These are phyloP conservation scores for Clarias platycephalus DNA, from an alignment of 2,797 vertebrate genomes.

Conservation along the genomic window DNA sequence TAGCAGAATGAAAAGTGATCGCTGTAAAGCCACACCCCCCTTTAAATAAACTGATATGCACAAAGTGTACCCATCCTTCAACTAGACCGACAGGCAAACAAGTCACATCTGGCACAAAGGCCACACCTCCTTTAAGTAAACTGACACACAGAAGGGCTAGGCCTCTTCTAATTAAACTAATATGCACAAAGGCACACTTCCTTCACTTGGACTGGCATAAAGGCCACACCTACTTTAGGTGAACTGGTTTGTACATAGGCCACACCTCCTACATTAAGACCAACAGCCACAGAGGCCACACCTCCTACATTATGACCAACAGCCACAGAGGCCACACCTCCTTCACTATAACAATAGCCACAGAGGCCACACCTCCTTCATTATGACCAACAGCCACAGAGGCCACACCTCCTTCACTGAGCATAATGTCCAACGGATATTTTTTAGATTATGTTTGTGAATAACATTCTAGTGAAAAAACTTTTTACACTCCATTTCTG, in stretches of 20 bases:
- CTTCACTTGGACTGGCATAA: background rate
- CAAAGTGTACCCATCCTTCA: background rate
- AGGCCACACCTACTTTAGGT: background rate
- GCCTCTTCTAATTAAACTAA: background rate
- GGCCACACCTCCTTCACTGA: background rate
- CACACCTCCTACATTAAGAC: background rate
- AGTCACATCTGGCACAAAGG: too few species aligned
- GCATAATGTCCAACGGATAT: background rate
- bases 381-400: fast-evolving
- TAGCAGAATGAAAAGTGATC: background rate
- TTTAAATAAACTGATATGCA: background rate
- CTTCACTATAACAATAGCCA: too few species aligned
- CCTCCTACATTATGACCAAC: background rate
- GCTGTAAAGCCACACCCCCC: background rate
- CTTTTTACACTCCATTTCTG: background rate
- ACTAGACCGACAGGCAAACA: too few species aligned
- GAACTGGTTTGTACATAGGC: too few species aligned
- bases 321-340: background rate
- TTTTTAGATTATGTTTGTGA: background rate
- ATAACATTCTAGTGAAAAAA: background rate
- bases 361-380: background rate
- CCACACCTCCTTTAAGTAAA: background rate
- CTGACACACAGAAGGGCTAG: background rate
- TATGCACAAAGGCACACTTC: too few species aligned
- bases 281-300: background rate